Evolutionary conservation across 2,113 vertebrate genomes (phyloP).

Genomic region (Todiramphus chloris): DNA sequence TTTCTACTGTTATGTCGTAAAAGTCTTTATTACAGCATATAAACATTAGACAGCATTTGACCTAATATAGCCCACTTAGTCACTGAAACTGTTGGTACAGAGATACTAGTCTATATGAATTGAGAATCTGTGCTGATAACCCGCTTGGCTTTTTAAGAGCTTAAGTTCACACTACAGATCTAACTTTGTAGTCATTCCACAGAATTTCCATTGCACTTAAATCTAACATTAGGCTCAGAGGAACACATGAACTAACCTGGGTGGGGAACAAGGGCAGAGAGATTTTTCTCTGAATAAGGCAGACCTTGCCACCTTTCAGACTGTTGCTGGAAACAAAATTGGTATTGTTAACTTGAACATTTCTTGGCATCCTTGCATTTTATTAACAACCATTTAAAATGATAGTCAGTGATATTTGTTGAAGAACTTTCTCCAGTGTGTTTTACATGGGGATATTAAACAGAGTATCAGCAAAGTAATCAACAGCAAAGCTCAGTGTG

Average conservation of each 20-base stretch:
- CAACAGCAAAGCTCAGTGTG: not conserved
- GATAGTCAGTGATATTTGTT: not conserved
- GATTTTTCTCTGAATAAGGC: not conserved
- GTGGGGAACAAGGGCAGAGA: slow-evolving; percentile 21
- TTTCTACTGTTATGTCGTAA: not conserved
- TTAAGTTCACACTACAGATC: not conserved
- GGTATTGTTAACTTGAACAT: not conserved
- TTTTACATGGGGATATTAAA: not conserved
- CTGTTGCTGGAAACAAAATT: slow-evolving; percentile 31
- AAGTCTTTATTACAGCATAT: not conserved
- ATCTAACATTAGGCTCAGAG: not conserved
- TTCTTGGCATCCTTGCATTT: not conserved
- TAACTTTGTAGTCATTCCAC: not conserved
- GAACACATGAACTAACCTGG: not conserved
- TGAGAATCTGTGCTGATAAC: not conserved
- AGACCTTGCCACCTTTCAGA: slow-evolving; percentile 45
- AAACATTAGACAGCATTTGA: slow-evolving; percentile 1
- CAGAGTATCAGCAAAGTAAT: not conserved
- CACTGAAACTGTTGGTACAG: not conserved
- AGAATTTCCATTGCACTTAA: not conserved
- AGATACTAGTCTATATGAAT: not conserved
- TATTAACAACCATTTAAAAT: not conserved
- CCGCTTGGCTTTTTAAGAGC: not conserved
- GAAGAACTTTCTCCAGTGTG: not conserved
- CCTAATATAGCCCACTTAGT: not conserved